Evolutionary conservation across 2,888 invertebrate genomes (phyloP).

Genomic region (Watsonalla cultraria): DNA sequence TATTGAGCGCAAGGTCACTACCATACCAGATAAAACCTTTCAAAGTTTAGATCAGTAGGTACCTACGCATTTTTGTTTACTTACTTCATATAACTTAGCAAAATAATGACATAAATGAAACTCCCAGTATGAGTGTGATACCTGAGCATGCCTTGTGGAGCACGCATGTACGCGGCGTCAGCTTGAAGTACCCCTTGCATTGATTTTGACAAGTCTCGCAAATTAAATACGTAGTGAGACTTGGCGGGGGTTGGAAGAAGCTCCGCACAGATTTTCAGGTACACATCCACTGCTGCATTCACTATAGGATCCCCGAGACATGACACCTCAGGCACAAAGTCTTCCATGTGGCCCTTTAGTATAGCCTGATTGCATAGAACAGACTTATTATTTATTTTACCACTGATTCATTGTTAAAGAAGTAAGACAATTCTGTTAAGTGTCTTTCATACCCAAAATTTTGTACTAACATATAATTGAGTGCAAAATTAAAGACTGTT

Average conservation of each 20-base stretch:
- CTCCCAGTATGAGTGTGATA: constrained; percentile 23
- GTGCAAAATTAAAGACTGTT: no score
- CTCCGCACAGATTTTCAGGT: constrained; percentile 86
- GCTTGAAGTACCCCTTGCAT: constrained; percentile 94
- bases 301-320: constrained; percentile 85
- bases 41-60: no score
- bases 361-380: constrained; percentile 72
- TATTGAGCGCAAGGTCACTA: no score
- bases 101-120: no score
- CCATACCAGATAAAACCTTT: no score
- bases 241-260: constrained; percentile 94
- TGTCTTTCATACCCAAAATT: no score
- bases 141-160: constrained; percentile 83
- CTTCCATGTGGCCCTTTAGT: constrained; percentile 85
- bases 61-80: no score
- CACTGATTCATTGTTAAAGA: no score
- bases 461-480: no score
- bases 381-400: neutral
- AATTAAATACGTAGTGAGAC: constrained; percentile 95
- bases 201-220: constrained; percentile 93
- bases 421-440: no score
- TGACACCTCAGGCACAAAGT: constrained; percentile 85
- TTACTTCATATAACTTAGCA: no score
- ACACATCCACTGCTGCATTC: constrained; percentile 90
- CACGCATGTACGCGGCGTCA: constrained; percentile 83